These are phyloP conservation scores for Stegophylla sp. DNA, from an alignment of 2,888 invertebrate genomes.

Conservation along the genomic window DNA sequence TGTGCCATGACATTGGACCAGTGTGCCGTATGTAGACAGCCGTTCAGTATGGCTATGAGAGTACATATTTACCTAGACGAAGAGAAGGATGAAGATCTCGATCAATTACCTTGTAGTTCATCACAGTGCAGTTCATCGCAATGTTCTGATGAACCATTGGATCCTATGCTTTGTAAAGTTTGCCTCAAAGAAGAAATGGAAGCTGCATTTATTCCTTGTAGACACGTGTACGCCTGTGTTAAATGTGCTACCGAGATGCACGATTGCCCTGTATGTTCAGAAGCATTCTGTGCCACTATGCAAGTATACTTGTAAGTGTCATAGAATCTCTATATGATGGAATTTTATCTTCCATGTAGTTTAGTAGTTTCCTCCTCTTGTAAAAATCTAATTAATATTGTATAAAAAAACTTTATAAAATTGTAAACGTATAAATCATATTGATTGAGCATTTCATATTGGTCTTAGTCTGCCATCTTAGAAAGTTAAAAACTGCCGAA, in stretches of 20 bases:
- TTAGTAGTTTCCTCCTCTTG: neutral
- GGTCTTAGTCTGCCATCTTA: neutral
- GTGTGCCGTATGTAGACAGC: conserved; percentile 86
- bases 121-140: conserved; percentile 45
- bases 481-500: neutral
- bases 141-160: conserved; percentile 20
- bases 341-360: neutral
- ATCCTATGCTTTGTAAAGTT: conserved; percentile 78
- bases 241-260: conserved; percentile 87
- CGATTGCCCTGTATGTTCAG: conserved; percentile 87
- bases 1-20: conserved; percentile 86
- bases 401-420: neutral
- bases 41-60: conserved; percentile 74
- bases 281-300: conserved; percentile 67
- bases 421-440: neutral
- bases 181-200: conserved; percentile 88
- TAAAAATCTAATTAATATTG: neutral
- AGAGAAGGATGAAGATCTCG: neutral
- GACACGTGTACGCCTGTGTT: conserved; percentile 91
- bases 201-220: conserved; percentile 92
- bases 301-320: conserved; percentile 42
- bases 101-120: neutral
- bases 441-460: neutral
- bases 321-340: neutral
- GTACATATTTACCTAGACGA: conserved; percentile 65